Evolutionary conservation across 2,797 vertebrate genomes (phyloP), one percentile per base, ranked within the genome.

Genomic region (Fringilla coelebs): DNA sequence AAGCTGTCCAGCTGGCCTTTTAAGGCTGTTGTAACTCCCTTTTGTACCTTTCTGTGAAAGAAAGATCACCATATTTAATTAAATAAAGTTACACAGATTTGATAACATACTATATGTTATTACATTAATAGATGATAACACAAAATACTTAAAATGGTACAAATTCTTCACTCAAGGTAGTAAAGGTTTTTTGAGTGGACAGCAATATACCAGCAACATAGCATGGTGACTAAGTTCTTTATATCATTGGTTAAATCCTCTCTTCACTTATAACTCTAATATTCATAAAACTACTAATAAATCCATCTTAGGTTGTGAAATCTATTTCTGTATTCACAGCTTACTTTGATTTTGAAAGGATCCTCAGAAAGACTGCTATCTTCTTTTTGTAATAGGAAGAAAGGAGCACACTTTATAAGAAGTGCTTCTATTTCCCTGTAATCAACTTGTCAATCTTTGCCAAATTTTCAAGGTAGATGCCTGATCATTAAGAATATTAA

Each of bases 331-430:
- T 85, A 83, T 84, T 88, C 71, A 57, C 60, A 87, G 26, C 32
- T 86, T 89, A 40, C 67, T 93, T 93, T 88, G 43, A 72, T 45
- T 94, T 93, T 84, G 40, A 78, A 92, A 82, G 21, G 36, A 82
- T 45, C 15, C n/a, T 88, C 28, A 61, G 79, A 88, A 92, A 87
- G 40, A 84, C 34, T 63, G 36, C 41, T 81, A 17, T 66, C 40
- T 80, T 88, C 29, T 68, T 83, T 81, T 65, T 36, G 34, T 57
- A 67, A 46, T 5, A 57, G 54, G 28, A 87, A 93, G 17, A 80
- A 93, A 72, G 49, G 8, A 85, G 31, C 17, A 71, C 15, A 68
- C 49, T 72, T 68, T 66, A 3, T n/a, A 78, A 68, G 36, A 90
- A 68, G 32, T 48, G 18, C 29, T 68, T 90, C 85, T 78, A 73